Percentiles rank a stretch among this genome's conserved stretches.
Evolutionary conservation across 2,888 invertebrate species (phyloP).

Genomic region (Blastobasis lacticolella): DNA sequence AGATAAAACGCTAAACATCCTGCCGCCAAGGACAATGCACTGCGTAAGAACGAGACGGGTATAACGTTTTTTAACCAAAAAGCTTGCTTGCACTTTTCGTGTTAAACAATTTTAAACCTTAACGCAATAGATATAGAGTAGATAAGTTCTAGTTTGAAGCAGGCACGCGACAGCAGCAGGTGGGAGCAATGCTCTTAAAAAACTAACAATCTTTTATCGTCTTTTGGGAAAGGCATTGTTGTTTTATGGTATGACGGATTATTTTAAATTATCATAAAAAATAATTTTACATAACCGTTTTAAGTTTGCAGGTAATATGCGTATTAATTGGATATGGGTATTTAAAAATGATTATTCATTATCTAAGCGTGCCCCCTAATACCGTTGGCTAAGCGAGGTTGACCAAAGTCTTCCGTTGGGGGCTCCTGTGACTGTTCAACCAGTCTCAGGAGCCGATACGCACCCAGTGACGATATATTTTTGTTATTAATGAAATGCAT

Average conservation of each 20-base stretch:
- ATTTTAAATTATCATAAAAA: too few species aligned
- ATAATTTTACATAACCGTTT: too few species aligned
- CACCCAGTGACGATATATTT: too few species aligned
- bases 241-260: slow-evolving; percentile 13
- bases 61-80: slow-evolving; percentile 55
- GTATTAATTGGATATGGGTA: too few species aligned
- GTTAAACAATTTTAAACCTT: slow-evolving; percentile 18
- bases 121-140: slow-evolving; percentile 15
- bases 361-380: too few species aligned
- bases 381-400: too few species aligned
- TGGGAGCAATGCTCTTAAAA: slow-evolving; percentile 61
- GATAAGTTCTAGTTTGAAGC: slow-evolving; percentile 9
- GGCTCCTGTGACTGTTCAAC: too few species aligned
- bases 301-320: too few species aligned
- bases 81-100: slow-evolving; percentile 29
- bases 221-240: slow-evolving; percentile 50
- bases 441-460: too few species aligned
- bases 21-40: slow-evolving; percentile 50
- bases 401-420: too few species aligned
- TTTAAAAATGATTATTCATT: too few species aligned
- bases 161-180: slow-evolving; percentile 71
- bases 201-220: slow-evolving; percentile 54
- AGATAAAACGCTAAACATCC: slow-evolving; percentile 70
- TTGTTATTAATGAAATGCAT: too few species aligned
- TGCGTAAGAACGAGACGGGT: slow-evolving; percentile 44